These are phyloP conservation scores for Magallana angulata DNA, from an alignment of 1,140 invertebrate species.

Conservation along the genomic window DNA sequence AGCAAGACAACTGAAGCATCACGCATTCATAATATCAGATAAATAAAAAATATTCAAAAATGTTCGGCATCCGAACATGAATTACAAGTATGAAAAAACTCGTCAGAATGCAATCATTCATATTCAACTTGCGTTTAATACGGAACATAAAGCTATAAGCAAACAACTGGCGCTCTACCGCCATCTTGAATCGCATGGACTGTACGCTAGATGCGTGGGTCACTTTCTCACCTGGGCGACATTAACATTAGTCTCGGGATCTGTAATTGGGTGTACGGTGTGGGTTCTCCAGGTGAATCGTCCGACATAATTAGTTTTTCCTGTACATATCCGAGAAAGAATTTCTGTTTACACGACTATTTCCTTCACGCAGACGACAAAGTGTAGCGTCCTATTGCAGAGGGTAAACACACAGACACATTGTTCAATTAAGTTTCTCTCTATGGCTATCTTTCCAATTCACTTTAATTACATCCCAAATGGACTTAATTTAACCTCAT, in stretches of 20 bases:
- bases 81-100: not conserved
- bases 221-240: slow-evolving; percentile 60
- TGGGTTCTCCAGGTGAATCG: slow-evolving; percentile 48
- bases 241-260: slow-evolving; percentile 60
- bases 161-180: not conserved
- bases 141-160: not conserved
- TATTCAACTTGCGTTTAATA: not conserved
- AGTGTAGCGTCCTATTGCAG: not conserved
- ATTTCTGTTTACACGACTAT: not conserved
- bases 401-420: not conserved
- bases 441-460: not conserved
- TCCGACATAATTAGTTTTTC: slow-evolving; percentile 24
- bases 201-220: not conserved
- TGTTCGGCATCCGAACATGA: not conserved
- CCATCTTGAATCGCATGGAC: slow-evolving; percentile 11
- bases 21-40: slow-evolving; percentile 10
- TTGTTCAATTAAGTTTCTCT: not conserved
- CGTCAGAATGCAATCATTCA: not conserved
- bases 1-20: not conserved
- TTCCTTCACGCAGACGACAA: not conserved
- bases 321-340: not conserved
- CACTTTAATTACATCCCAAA: not conserved
- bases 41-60: slow-evolving; percentile 11
- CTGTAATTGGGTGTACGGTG: slow-evolving; percentile 33
- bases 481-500: not conserved